Evolutionary conservation across 2,888 invertebrate species (phyloP), one percentile per base, ranked within the genome.

Genomic region (Eristalis tenax): DNA sequence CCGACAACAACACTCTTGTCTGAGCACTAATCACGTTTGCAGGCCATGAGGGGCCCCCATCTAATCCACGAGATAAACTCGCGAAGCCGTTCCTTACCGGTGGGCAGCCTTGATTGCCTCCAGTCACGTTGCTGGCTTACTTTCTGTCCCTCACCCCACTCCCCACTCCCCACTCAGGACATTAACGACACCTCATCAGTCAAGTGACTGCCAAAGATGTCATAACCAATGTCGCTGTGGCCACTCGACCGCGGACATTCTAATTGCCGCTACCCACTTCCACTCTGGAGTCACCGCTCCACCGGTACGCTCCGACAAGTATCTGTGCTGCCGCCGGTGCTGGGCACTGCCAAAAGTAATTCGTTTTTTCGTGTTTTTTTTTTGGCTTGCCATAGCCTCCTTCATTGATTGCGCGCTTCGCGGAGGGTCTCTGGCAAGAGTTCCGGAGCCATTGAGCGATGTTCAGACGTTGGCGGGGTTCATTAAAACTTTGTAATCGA

Each of bases 401-500:
- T 50, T 50, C n/a, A 50, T 50, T 50, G 50, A 50, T 50, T 8
- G 8, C 50, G 18, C n/a, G 28, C 28, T 28, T 28, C 43, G n/a
- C 6, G 15, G 50, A 6, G n/a, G 18, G 50, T 18, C 50, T 18
- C 18, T 6, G 50, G 18, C 18, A 18, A 50, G 22, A 50, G 35
- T 64, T 43, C 13, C n/a, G 23, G 18, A n/a, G 69, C 23, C 57
- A 59, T 63, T 83, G 79, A 83, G 73, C 50, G 64, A 83, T 82
- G 38, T 50, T 57, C 43, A 71, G 65, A 76, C 65, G 26, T 71
- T 82, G n/a, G 10, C 35, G 23, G 0, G 66, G 65, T 74, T 83
- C 74, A 79, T 79, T 83, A 84, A 75, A 83, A 83, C 63, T 78
- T 83, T 78, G 28, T 65, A 76, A 71, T 82, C 76, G 82, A 66